phyloP scores from a whole-genome alignment of 1,140 invertebrate species.

The Panagrolaimus sp. region DNA sequence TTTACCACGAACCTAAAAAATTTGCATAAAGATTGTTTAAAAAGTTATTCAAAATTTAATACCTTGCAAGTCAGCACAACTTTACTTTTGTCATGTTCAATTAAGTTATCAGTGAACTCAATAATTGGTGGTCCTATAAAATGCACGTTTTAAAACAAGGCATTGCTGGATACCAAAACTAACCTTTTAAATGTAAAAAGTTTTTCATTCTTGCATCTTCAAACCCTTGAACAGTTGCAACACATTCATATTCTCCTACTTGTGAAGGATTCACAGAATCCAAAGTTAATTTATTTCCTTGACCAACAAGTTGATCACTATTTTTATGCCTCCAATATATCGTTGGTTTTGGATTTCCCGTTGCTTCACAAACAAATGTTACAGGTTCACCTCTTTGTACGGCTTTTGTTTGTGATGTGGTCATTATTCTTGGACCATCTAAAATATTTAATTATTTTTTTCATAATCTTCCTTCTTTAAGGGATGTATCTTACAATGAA shows the following conservation, averaged over 20 bases:
- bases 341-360: slow-evolving; percentile 49
- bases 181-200: slow-evolving; percentile 47
- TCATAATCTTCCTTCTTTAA: neutral
- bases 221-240: slow-evolving; percentile 38
- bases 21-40: no score
- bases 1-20: slow-evolving; percentile 16
- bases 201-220: slow-evolving; percentile 37
- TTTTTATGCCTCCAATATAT: slow-evolving; percentile 42
- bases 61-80: slow-evolving; percentile 16
- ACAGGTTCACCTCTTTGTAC: slow-evolving; percentile 46
- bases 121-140: slow-evolving; percentile 27
- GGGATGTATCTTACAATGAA: slow-evolving; percentile 20
- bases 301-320: slow-evolving; percentile 29
- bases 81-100: neutral
- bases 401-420: slow-evolving; percentile 47
- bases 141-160: neutral
- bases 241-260: slow-evolving; percentile 47
- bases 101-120: slow-evolving; percentile 3
- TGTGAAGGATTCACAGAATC: slow-evolving; percentile 47
- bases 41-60: no score
- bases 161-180: neutral
- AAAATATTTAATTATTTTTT: slow-evolving; percentile 19
- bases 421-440: slow-evolving; percentile 52
- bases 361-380: slow-evolving; percentile 50
- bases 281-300: slow-evolving; percentile 50